Base-by-base conservation (phyloP, 2,888 invertebrate genomes). In the Meta bourneti region DNA sequence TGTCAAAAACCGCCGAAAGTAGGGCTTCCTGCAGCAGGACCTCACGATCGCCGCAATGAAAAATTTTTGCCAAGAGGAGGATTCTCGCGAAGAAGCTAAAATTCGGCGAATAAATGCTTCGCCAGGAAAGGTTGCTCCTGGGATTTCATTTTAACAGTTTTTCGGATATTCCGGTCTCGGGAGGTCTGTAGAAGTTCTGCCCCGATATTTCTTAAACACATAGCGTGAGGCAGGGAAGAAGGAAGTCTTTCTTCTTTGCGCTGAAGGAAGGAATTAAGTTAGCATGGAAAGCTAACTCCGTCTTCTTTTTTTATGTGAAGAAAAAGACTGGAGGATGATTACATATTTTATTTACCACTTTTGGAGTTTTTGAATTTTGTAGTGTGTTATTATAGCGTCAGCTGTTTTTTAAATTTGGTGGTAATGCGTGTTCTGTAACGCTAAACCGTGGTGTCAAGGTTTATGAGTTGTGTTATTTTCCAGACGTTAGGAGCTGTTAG, bases 1-100 rank as follows among this genome's bases (percentile, higher is more conserved):
- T 82, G 81, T 82, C 81, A 82, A 81, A 82, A 82, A 19, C 9
- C 81, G 81, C n/a, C 69, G 70, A 71, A 49, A 51, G 81, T 69
- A 20, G 54, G 54, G 77, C 51, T 16, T 75, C 51, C 16, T 77
- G n/a, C 20, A 19, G 61, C 11, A 61, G 11, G 16, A 6, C 61
- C 61, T 34, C 34, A 34, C 34, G 34, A 34, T 51, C 11, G 9
- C 77, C n/a, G 52, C 51, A 16, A 61, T 34, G 61, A 61, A 20
- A 69, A 34, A 34, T 34, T 34, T 34, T 34, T 34, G 34, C 4
- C 34, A 34, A 34, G 34, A 34, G 4, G 34, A 34, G 34, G 4
- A 34, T 34, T 34, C 34, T 34, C 34, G 34, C 34, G 61, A 61
- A 61, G 61, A 61, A 61, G 16, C 5, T 5, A 9, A 61, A 8